These are phyloP conservation scores for Struthidea cinerea DNA, from an alignment of 2,113 vertebrate species.

Conservation along the genomic window DNA sequence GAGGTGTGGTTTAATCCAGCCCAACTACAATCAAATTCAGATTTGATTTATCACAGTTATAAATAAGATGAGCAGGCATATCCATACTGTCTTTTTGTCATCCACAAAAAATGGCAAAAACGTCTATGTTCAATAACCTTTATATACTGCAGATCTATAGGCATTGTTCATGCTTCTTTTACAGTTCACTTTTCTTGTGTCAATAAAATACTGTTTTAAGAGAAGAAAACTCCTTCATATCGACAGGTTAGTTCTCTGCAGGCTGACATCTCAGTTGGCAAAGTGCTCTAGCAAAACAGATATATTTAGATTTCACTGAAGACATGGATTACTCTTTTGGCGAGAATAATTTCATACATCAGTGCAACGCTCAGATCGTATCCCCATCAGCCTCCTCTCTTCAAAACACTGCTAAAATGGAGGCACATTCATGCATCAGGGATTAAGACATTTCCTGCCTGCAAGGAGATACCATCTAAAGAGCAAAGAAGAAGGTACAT, in stretches of 20 bases:
- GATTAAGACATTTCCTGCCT: not conserved
- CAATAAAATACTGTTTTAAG: not conserved
- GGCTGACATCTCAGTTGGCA: not conserved
- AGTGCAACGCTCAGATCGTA: fast-evolving
- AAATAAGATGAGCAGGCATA: not conserved
- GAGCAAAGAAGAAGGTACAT: not conserved
- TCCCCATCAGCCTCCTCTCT: not conserved
- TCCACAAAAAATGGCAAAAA: not conserved
- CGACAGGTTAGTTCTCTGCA: not conserved
- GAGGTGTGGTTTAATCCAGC: not conserved
- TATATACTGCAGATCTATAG: not conserved
- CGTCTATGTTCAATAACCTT: not conserved
- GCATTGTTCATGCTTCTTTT: not conserved
- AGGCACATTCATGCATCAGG: not conserved
- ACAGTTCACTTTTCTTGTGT: not conserved
- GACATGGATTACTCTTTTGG: not conserved
- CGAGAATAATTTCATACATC: not conserved
- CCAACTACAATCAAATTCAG: not conserved
- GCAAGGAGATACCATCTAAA: not conserved
- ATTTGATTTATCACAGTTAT: not conserved
- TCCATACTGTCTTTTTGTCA: not conserved
- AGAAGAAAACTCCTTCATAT: not conserved
- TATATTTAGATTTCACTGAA: not conserved
- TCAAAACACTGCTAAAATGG: not conserved
- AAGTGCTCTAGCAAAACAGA: not conserved